Evolutionary conservation across 1,140 invertebrate species (phyloP).

Genomic region (Eriosoma lanigerum): DNA sequence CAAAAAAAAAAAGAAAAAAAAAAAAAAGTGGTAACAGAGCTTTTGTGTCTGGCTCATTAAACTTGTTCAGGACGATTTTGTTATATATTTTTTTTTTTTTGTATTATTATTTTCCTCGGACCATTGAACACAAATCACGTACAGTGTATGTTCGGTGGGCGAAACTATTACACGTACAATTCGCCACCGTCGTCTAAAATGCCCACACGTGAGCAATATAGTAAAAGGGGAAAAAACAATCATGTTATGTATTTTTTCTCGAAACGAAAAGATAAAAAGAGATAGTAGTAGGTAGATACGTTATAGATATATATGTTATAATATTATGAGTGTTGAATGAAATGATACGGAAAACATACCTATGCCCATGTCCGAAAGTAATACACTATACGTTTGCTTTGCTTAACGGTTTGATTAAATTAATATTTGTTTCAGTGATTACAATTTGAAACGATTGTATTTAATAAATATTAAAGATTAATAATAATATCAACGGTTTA

Average conservation of each 20-base stretch:
- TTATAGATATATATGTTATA: background rate
- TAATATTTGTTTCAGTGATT: no score
- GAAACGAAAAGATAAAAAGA: background rate
- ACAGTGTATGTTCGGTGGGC: background rate
- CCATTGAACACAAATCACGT: conserved; percentile 43
- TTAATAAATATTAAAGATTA: no score
- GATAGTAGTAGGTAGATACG: background rate
- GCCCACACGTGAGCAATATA: background rate
- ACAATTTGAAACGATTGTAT: no score
- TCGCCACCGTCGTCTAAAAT: background rate
- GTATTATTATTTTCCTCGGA: conserved; percentile 39
- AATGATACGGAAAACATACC: no score
- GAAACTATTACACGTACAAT: conserved; percentile 1
- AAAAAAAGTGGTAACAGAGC: background rate
- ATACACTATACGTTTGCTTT: no score
- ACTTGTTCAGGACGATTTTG: conserved; percentile 13
- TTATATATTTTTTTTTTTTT: conserved; percentile 16
- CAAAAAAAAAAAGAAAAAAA: no score
- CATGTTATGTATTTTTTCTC: background rate
- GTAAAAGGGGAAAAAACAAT: background rate
- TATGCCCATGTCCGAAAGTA: no score
- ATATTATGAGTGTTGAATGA: no score
- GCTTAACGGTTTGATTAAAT: no score
- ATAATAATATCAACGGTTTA: no score
- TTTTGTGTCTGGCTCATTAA: conserved; percentile 44